Base-by-base conservation (phyloP, 2,888 invertebrate genomes). In the Clistopyga incitator region DNA sequence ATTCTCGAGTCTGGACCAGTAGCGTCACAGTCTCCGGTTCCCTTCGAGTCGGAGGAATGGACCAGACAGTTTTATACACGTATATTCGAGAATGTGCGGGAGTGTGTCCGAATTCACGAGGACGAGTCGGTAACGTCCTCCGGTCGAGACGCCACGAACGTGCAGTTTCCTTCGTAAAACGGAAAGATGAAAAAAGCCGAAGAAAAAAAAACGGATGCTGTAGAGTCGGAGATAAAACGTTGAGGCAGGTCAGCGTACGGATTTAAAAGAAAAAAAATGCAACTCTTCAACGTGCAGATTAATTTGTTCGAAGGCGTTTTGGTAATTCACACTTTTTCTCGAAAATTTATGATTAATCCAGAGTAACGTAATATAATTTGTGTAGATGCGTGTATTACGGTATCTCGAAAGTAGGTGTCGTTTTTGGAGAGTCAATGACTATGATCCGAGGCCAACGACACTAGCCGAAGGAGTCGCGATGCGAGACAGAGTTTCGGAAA, bases 221-320 rank as follows among this genome's bases (percentile, higher is more conserved):
- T 38, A 50, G 78, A 54, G 70, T 54, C 75, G 50, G 54, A 84
- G 88, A 87, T 88, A 88, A 89, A 86, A 87, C 89, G 88, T 90
- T 90, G 90, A 76, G 89, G 76, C 85, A 89, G 90, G 90, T 90
- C 90, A 90, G 89, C 80, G 86, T 85, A 80, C 20, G 13, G 25
- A 45, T 15, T 86, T 81, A 67, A 80, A 81, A 84, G 61, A 82
- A 82, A 80, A 82, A 42, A 67, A 25, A 20, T 2, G 15, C 65
- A 56, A 78, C 34, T 56, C 61, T 65, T 65, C 45, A 20, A 70
- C 54, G 47, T 61, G 34, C 38, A 47, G 75, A 50, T 78, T 75
- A 54, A 75, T 38, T 65, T 54, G n/a, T n/a, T n/a, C n/a, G n/a
- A n/a, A n/a, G n/a, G n/a, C n/a, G n/a, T n/a, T n/a, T n/a, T n/a